Base-by-base conservation (phyloP, 2,888 invertebrate species). In the Acronicta alni region DNA sequence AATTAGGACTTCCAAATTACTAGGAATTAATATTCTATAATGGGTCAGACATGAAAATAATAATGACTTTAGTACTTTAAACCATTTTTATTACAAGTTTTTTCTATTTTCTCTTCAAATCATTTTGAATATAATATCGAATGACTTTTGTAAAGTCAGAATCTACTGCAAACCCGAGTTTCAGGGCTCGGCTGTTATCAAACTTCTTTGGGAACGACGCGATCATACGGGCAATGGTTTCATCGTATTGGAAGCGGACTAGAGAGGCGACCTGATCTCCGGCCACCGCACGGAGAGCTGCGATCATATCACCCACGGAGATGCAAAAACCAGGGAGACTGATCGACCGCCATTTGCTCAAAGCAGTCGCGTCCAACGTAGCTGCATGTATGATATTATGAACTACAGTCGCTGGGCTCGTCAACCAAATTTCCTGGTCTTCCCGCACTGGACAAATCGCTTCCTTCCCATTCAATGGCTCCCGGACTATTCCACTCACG, bases 401-500 rank as follows among this genome's bases (percentile, higher is more conserved):
- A 35, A 92, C 85, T 8, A 83, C 92, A 6, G 79, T 71, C 4
- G 67, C 71, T 42, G 93, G 91, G 47, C 92, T 89, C 20, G 87
- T 76, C 62, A 93, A 64, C 90, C 89, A 93, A 57, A 92, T 20
- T 42, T 82, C 77, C 61, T 82, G 84, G n/a, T 82, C 82, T 18
- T 70, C 66, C 14, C 74, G 71, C 41, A 93, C 92, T 0, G 93
- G 93, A 41, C 88, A 84, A 41, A 75, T 58, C 3, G 86, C 81
- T 23, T 52, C 57, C 23, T 73, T 59, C 2, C 91, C 90, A 3
- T 82, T 79, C 52, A 93, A 74, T 15, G 93, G 91, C 61, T 92
- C 92, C 17, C 93, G 85, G 37, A 93, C 79, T n/a, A 92, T 77
- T 1, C 88, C 90, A 73, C 92, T 92, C 3, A 88, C 93, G 58